A percentile compares a stretch with the other conserved stretches of the same genome.
Conservation (phyloP, 1,140 invertebrate species). For the Pseudomyrmex sp. region DNA sequence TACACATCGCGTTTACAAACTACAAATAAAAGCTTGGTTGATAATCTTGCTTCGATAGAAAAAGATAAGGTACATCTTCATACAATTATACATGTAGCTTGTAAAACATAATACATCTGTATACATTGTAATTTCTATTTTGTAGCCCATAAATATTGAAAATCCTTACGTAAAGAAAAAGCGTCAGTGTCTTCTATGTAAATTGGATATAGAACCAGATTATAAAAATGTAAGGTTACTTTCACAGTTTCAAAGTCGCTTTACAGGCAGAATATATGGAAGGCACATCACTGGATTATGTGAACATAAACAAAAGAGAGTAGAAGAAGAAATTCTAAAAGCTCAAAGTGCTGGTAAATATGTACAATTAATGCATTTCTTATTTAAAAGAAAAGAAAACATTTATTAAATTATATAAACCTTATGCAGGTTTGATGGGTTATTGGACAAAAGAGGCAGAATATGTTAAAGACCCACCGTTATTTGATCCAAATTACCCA, state of each 20-base stretch:
- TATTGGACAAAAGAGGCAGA: conserved; percentile 33
- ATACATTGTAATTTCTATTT: background rate
- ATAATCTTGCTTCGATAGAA: too few species aligned
- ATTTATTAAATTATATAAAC: background rate
- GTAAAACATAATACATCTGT: background rate
- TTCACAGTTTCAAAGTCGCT: conserved; percentile 97
- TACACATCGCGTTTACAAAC: too few species aligned
- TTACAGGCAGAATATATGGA: conserved; percentile 96
- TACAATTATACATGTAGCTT: too few species aligned
- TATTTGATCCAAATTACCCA: conserved; percentile 50
- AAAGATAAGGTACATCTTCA: too few species aligned
- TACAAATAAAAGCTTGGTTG: too few species aligned
- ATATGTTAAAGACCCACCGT: conserved; percentile 28
- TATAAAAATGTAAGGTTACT: conserved; percentile 97
- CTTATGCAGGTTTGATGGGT: conserved; percentile 36
- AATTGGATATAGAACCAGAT: conserved; percentile 92
- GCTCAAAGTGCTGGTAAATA: conserved; percentile 88
- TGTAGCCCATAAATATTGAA: conserved; percentile 87
- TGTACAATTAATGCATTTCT: background rate
- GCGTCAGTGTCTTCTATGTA: conserved; percentile 94
- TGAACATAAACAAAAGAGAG: conserved; percentile 89
- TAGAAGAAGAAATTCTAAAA: conserved; percentile 90
- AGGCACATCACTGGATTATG: conserved; percentile 96
- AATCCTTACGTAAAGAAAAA: conserved; percentile 94
- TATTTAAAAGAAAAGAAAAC: background rate